These are phyloP conservation scores for Neoniphon sammara DNA, from an alignment of 2,797 vertebrate species.

Conservation along the genomic window DNA sequence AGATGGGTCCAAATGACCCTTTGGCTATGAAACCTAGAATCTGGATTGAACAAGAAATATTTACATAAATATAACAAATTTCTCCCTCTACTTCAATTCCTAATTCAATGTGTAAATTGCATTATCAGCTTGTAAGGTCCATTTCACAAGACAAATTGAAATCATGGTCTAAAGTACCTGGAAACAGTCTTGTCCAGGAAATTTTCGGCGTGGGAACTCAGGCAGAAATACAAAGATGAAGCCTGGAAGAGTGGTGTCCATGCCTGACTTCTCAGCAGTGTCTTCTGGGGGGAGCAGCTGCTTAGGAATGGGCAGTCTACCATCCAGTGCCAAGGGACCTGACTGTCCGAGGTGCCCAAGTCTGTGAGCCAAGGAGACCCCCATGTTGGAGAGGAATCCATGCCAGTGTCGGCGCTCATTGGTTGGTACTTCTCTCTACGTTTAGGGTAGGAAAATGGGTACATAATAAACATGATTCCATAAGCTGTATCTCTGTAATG, in stretches of 20 bases:
- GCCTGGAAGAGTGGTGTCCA: conserved; percentile 76
- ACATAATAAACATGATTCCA: background rate
- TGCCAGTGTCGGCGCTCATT: conserved; percentile 73
- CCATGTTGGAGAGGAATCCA: conserved; percentile 73
- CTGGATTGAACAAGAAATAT: too few relatives aligned
- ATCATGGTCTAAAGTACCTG: conserved; percentile 80
- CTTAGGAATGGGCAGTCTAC: conserved; percentile 9
- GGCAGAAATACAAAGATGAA: conserved; percentile 87
- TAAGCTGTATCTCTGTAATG: too few relatives aligned
- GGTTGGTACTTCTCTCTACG: conserved; percentile 46
- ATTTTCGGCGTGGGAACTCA: conserved; percentile 85
- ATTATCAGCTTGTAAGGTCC: background rate
- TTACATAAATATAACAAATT: background rate
- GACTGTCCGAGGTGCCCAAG: conserved; percentile 58
- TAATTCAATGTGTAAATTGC: background rate
- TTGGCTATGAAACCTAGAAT: conserved; percentile 86
- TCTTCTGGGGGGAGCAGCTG: conserved; percentile 26
- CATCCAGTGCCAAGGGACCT: conserved; percentile 30
- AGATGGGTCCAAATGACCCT: conserved; percentile 90
- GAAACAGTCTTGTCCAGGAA: conserved; percentile 78
- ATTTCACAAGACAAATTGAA: background rate
- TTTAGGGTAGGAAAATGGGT: background rate
- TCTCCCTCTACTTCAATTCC: background rate
- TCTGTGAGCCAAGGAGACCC: conserved; percentile 71
- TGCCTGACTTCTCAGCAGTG: conserved; percentile 41